Evolutionary conservation across 2,888 invertebrate genomes (phyloP), one percentile per base, ranked within the genome.

Genomic region (Corbicula japonica): DNA sequence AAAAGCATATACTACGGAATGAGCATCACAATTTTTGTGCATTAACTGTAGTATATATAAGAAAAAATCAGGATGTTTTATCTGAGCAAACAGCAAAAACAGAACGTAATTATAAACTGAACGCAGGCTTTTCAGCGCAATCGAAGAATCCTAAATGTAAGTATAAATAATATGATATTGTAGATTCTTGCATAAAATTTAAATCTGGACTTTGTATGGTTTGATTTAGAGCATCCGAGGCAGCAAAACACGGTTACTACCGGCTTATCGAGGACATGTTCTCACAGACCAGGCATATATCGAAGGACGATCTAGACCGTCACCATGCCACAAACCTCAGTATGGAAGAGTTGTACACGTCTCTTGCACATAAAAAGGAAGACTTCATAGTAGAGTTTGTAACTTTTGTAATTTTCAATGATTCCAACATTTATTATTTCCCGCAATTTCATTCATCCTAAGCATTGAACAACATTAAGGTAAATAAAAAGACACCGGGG

Each of bases 361-460:
- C 68, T 2, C 76, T 89, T 0, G 86, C 86, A 1, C 91, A 91
- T 61, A 72, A 44, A n/a, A 88, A 87, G 48, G 85, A 89, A 26
- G 90, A 91, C 65, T 76, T 91, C 38, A 88, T 91, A 60, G 86
- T 88, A 15, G 83, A 77, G 90, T 89, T n/a, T n/a, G n/a, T n/a
- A n/a, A n/a, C n/a, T n/a, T n/a, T n/a, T n/a, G n/a, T n/a, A n/a
- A n/a, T n/a, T n/a, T n/a, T n/a, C n/a, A n/a, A n/a, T n/a, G n/a
- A n/a, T n/a, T n/a, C n/a, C n/a, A n/a, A n/a, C n/a, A n/a, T n/a
- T n/a, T n/a, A n/a, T n/a, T n/a, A n/a, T n/a, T n/a, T n/a, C n/a
- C n/a, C n/a, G n/a, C n/a, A n/a, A n/a, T n/a, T n/a, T n/a, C n/a
- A n/a, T n/a, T n/a, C n/a, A n/a, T n/a, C n/a, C n/a, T n/a, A n/a